Conservation (phyloP, 2,113 vertebrate genomes). For the Malurus cyaneus region DNA sequence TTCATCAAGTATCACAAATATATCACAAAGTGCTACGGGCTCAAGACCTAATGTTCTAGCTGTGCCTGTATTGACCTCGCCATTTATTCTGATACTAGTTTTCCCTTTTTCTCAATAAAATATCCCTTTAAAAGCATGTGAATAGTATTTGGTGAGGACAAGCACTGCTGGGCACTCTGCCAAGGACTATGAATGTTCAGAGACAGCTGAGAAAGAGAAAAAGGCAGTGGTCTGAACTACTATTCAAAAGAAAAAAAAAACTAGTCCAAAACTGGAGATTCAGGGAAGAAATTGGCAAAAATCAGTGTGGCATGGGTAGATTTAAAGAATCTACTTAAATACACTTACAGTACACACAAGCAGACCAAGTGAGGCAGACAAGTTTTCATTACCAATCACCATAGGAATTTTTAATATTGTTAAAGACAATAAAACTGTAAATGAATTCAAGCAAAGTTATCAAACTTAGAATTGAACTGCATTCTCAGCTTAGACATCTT, state of each 20-base stretch:
- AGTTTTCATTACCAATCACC: not conserved
- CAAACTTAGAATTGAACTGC: not conserved
- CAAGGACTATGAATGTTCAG: not conserved
- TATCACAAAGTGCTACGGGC: not conserved
- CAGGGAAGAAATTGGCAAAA: not conserved
- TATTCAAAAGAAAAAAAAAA: not conserved
- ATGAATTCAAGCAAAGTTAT: not conserved
- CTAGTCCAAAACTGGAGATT: not conserved
- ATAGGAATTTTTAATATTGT: not conserved
- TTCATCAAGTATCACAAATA: not conserved
- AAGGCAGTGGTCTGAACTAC: not conserved
- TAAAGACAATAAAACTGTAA: not conserved
- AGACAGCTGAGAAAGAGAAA: conserved; percentile 16
- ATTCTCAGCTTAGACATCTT: not conserved
- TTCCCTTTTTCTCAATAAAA: not conserved
- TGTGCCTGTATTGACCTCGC: not conserved
- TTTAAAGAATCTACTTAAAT: not conserved
- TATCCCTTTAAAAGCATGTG: not conserved
- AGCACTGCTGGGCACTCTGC: not conserved
- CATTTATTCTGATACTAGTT: conserved; percentile 8
- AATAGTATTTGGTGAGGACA: not conserved
- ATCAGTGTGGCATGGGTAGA: not conserved
- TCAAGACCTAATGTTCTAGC: not conserved
- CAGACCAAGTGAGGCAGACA: not conserved
- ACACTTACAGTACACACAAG: not conserved